Evolutionary conservation across 2,797 vertebrate species (phyloP).

Genomic region (Rousettus madagascariensis): DNA sequence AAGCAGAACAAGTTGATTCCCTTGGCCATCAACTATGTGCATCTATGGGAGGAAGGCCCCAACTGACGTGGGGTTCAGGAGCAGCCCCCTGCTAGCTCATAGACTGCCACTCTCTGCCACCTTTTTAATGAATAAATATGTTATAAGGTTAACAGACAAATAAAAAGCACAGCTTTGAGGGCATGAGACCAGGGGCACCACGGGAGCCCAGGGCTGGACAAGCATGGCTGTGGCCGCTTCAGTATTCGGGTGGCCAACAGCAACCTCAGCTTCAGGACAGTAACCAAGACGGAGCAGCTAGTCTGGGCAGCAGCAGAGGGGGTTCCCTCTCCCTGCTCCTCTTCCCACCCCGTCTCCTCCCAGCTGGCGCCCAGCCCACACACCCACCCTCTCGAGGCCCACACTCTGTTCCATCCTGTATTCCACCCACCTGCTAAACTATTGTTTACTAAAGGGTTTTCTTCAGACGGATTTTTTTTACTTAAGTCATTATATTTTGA

Average conservation of each 20-base stretch:
- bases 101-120: neutral
- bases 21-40: neutral
- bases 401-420: neutral
- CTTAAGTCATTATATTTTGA: slow-evolving; percentile 74
- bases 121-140: neutral
- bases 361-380: fast-evolving
- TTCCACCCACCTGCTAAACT: neutral
- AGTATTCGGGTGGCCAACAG: neutral
- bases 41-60: neutral
- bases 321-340: too few relatives aligned
- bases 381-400: neutral
- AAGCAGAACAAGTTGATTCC: too few relatives aligned
- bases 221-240: neutral
- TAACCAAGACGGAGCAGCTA: too few relatives aligned
- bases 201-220: neutral
- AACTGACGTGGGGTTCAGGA: fast-evolving
- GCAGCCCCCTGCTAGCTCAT: neutral
- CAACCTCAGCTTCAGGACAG: neutral
- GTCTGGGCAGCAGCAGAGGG: neutral
- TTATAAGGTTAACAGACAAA: neutral
- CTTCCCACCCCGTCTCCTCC: too few relatives aligned
- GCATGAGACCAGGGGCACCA: neutral
- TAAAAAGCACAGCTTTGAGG: neutral
- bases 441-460: slow-evolving; percentile 52
- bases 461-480: slow-evolving; percentile 53